phyloP scores from a whole-genome alignment of 2,113 vertebrate genomes.

The Mixornis gularis region DNA sequence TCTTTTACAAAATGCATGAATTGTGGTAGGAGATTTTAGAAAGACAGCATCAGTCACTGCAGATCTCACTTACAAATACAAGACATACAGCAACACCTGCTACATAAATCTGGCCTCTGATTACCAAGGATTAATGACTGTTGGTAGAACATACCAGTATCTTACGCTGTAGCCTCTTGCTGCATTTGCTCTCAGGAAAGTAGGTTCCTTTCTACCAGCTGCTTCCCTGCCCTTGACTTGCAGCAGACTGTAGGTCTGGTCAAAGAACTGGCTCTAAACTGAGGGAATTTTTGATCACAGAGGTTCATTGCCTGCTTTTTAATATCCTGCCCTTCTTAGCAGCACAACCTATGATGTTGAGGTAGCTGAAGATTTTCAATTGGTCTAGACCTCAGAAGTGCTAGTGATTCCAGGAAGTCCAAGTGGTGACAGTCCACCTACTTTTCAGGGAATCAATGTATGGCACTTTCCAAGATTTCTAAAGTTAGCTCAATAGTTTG shows the following conservation, averaged over 20 bases:
- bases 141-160: not conserved
- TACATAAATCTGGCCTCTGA: not conserved
- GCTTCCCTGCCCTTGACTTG: not conserved
- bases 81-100: not conserved
- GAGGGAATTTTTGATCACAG: not conserved
- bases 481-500: not conserved
- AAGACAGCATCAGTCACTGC: not conserved
- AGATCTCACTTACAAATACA: not conserved
- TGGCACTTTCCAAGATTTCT: not conserved
- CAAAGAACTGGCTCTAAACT: not conserved
- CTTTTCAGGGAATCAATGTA: not conserved
- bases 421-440: not conserved
- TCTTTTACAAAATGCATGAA: not conserved
- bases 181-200: not conserved
- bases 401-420: not conserved
- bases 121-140: not conserved
- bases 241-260: not conserved
- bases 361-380: not conserved
- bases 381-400: not conserved
- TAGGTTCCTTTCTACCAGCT: not conserved
- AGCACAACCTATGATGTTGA: not conserved
- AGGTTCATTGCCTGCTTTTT: not conserved
- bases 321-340: not conserved
- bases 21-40: not conserved
- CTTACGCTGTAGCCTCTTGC: not conserved